Evolutionary conservation across 1,140 invertebrate genomes (phyloP), one percentile per base, ranked within the genome.

Genomic region (Nasonia giraulti): DNA sequence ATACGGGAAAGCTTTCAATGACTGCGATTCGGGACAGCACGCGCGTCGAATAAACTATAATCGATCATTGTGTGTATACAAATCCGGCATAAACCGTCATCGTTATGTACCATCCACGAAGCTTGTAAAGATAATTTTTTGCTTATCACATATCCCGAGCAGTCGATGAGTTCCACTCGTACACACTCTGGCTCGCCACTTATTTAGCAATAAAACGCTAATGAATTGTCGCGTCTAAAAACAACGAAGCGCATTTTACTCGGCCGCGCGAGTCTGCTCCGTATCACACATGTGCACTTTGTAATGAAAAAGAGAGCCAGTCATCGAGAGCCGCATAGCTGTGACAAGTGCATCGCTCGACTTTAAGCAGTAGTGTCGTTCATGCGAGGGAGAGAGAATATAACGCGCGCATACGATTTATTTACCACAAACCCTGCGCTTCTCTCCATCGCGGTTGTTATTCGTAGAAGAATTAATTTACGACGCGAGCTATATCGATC

Each of bases 281-380:
- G 69, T 33, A 33, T 73, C 69, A 20, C 69, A 31, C 17, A 73
- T 71, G 27, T n/a, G 69, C 66, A 81, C 73, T 80, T 80, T 80
- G 37, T 69, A 62, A 62, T 81, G 44, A 71, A 74, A 73, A 55
- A 27, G n/a, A 73, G 23, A 73, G 23, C n/a, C 40, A 73, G 27
- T 74, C 23, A 31, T 81, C 12, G 75, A 23, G 44, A 44, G 40
- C 12, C 23, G 47, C 75, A 55, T 31, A n/a, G 23, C 75, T 31
- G 44, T 44, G 75, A 77, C 75, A 77, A 77, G 75, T 77, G 75
- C 75, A 50, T 55, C n/a, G 75, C 12, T 20, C 37, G 73, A 14
- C 3, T 12, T 6, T 37, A 33, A 44, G 40, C 8, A 10, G 40
- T 31, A 74, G 33, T 33, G 71, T 73, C 27, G 23, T 17, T 7